phyloP scores from a whole-genome alignment of 2,113 vertebrate genomes.

The Trochalopteron elliotii region DNA sequence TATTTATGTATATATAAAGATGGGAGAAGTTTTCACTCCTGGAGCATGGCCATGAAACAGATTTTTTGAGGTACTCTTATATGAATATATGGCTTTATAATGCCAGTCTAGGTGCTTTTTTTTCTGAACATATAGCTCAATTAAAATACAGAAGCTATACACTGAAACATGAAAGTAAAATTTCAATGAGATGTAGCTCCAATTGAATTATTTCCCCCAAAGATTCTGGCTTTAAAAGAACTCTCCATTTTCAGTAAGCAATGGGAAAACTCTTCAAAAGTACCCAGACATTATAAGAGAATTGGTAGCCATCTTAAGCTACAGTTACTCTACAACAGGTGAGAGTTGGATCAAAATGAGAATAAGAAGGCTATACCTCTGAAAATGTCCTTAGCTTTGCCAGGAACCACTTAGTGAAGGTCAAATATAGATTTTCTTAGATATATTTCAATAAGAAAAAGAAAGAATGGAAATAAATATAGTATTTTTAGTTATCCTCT shows the following conservation, averaged over 20 bases:
- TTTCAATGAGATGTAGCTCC: neutral
- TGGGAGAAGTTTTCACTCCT: neutral
- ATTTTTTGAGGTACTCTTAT: neutral
- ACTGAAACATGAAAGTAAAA: neutral
- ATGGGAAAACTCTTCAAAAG: neutral
- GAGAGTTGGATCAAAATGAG: neutral
- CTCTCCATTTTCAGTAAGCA: neutral
- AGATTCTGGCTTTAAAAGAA: neutral
- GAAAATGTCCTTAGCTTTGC: neutral
- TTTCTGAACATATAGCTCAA: neutral
- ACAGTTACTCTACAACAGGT: neutral
- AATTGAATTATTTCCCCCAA: neutral
- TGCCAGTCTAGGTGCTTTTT: neutral
- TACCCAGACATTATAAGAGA: neutral
- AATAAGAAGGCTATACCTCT: neutral
- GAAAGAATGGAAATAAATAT: neutral
- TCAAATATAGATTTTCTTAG: neutral
- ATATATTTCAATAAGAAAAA: neutral
- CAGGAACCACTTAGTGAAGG: neutral
- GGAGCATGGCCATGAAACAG: neutral
- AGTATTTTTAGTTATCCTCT: neutral
- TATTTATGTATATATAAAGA: no score
- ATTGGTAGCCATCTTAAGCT: neutral
- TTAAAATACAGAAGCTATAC: neutral
- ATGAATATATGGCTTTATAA: neutral